Conservation (phyloP, 2,888 invertebrate genomes). For the Drosophila kanekoi region DNA sequence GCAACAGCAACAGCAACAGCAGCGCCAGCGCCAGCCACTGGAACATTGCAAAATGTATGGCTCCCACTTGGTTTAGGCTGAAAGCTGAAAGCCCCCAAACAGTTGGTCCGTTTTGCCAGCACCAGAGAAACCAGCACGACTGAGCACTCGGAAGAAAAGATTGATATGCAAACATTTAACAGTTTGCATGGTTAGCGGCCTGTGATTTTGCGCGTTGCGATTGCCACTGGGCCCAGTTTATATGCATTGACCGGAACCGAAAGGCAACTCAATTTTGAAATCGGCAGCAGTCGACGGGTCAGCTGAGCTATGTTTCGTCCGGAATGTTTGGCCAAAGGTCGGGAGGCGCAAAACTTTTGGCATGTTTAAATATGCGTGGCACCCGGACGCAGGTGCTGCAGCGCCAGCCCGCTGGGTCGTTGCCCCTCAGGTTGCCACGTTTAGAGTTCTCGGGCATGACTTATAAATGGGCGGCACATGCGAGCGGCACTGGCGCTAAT, state of each 20-base stretch:
- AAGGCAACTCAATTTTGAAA: conserved; percentile 50
- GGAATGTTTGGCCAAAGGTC: conserved; percentile 21
- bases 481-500: conserved; percentile 36
- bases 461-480: conserved; percentile 56
- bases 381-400: conserved; percentile 69
- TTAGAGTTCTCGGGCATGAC: conserved; percentile 31
- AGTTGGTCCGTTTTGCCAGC: conserved; percentile 34
- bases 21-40: conserved; percentile 20
- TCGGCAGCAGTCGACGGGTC: conserved; percentile 16
- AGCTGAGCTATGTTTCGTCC: conserved; percentile 7
- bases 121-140: not conserved
- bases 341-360: conserved; percentile 55
- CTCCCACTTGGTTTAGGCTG: conserved; percentile 67
- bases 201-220: conserved; percentile 53
- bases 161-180: conserved; percentile 77
- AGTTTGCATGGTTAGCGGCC: conserved; percentile 65
- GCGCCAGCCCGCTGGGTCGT: conserved; percentile 27
- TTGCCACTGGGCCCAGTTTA: conserved; percentile 45
- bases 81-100: conserved; percentile 39
- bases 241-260: conserved; percentile 59
- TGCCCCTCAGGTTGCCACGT: conserved; percentile 3
- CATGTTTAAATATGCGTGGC: conserved; percentile 67
- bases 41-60: conserved; percentile 70
- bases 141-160: conserved; percentile 37
- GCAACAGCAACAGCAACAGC: too few relatives aligned